phyloP scores from a whole-genome alignment of 1,140 invertebrate species.

The Papilio aristodemus region DNA sequence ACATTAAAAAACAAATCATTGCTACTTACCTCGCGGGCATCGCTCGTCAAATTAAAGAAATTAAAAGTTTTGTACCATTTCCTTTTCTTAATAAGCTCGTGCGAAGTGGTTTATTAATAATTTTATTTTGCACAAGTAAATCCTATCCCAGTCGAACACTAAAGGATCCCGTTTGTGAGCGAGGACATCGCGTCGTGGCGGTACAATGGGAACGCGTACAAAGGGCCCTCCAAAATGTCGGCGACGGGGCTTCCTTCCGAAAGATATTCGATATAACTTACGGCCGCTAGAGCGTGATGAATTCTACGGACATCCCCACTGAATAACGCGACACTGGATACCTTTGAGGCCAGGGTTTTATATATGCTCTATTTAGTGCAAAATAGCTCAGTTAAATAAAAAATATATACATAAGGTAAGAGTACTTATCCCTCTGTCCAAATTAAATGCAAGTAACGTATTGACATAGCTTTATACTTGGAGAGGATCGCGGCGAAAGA shows the following conservation, averaged over 20 bases:
- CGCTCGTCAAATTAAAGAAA: background rate
- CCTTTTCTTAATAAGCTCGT: background rate
- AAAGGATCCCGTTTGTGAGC: constrained; percentile 6
- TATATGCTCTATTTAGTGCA: background rate
- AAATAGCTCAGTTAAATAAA: background rate
- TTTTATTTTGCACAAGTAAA: background rate
- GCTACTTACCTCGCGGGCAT: background rate
- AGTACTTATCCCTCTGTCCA: no score
- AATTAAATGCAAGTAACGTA: no score
- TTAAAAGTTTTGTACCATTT: background rate
- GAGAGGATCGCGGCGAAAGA: no score
- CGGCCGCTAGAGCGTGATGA: constrained; percentile 10
- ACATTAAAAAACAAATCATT: no score
- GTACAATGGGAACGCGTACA: constrained; percentile 14
- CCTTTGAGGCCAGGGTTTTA: background rate
- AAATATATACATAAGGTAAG: background rate
- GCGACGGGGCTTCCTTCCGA: constrained; percentile 19
- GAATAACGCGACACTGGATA: constrained; percentile 1
- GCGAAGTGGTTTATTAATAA: background rate
- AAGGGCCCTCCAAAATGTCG: constrained; percentile 26
- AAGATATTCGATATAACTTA: constrained; percentile 26
- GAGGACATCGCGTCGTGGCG: background rate
- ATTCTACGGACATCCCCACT: constrained; percentile 13
- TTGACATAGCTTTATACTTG: no score
- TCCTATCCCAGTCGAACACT: constrained; percentile 8